Evolutionary conservation across 2,888 invertebrate genomes (phyloP).

Genomic region (Pseudeuparius sepicola): DNA sequence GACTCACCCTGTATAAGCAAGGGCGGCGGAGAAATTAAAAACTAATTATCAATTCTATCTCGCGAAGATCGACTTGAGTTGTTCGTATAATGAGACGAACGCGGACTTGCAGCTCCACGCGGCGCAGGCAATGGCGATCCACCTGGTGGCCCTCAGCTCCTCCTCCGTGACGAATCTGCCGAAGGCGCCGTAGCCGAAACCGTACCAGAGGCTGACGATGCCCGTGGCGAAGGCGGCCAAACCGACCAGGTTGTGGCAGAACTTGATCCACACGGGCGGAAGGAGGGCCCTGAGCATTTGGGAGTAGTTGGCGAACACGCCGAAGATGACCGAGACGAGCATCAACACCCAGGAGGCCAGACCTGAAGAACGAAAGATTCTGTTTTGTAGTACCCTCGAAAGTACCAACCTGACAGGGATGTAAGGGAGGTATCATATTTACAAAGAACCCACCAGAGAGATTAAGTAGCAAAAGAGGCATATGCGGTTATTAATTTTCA

Average conservation of each 20-base stretch:
- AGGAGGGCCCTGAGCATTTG: background rate
- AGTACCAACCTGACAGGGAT: too few relatives aligned
- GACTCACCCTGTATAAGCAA: too few relatives aligned
- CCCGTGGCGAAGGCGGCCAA: background rate
- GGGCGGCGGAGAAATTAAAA: too few relatives aligned
- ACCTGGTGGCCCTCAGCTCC: background rate
- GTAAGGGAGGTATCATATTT: too few relatives aligned
- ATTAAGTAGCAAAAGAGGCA: too few relatives aligned
- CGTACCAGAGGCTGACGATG: background rate
- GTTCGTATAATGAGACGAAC: background rate
- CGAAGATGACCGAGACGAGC: background rate
- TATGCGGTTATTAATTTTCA: too few relatives aligned
- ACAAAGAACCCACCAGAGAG: too few relatives aligned
- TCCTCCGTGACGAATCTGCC: background rate
- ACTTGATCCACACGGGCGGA: background rate
- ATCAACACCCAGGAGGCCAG: constrained; percentile 1
- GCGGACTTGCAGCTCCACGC: background rate
- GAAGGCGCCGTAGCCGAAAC: background rate
- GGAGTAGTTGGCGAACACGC: constrained; percentile 3
- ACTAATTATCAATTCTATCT: too few relatives aligned
- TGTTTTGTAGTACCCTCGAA: too few relatives aligned
- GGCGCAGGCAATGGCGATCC: background rate
- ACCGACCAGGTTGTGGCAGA: background rate
- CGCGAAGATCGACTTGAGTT: background rate
- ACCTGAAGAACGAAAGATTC: too few relatives aligned